Evolutionary conservation across 1,140 invertebrate genomes (phyloP).

Genomic region (Polyergus mexicanus): DNA sequence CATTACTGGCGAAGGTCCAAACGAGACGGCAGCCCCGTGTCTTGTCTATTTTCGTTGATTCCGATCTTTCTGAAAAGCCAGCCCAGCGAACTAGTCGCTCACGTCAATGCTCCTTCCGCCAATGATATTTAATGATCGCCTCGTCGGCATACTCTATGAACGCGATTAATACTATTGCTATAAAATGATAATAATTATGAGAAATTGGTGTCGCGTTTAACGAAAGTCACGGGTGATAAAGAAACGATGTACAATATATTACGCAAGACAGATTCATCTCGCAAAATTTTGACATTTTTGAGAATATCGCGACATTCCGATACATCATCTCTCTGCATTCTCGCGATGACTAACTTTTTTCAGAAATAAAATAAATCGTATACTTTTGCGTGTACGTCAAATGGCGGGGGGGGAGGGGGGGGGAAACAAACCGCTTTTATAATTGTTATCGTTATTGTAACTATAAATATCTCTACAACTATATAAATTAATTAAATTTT

Average conservation of each 20-base stretch:
- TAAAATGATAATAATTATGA: conserved; percentile 39
- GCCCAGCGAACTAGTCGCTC: conserved; percentile 28
- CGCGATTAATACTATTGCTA: conserved; percentile 41
- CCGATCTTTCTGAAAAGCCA: conserved; percentile 70
- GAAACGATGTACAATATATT: not conserved
- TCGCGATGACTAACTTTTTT: not conserved
- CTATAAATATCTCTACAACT: not conserved
- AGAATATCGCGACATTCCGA: not conserved
- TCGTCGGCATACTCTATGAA: conserved; percentile 7
- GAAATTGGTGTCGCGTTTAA: conserved; percentile 15
- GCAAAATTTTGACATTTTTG: not conserved
- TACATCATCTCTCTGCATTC: not conserved
- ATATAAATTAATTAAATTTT: not conserved
- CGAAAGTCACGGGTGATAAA: conserved; percentile 35
- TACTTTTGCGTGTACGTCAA: not conserved
- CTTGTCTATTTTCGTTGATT: conserved; percentile 82
- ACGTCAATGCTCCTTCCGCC: conserved; percentile 34
- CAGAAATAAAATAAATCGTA: not conserved
- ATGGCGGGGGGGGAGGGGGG: too few relatives aligned
- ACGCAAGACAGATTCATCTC: not conserved
- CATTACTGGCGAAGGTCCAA: conserved; percentile 78
- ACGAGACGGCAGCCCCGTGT: conserved; percentile 67
- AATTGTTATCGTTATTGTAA: not conserved
- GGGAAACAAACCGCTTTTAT: not conserved
- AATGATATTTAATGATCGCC: conserved; percentile 13